A percentile compares a stretch with the other conserved stretches of the same genome.
Evolutionary conservation across 2,113 vertebrate genomes (phyloP).

Genomic region (Corapipo altera): DNA sequence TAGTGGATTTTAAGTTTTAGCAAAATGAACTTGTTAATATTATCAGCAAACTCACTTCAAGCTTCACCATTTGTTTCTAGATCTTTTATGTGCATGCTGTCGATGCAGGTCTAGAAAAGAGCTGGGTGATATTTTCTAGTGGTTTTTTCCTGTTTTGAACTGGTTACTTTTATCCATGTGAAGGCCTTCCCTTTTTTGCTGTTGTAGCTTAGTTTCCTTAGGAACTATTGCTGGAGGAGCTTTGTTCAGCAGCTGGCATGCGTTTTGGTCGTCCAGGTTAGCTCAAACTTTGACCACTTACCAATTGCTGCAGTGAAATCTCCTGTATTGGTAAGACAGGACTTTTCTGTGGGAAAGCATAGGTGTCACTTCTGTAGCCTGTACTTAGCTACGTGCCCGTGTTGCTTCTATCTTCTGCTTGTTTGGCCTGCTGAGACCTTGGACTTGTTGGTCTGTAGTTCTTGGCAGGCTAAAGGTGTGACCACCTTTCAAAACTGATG

Average conservation of each 20-base stretch:
- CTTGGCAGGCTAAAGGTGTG: not conserved
- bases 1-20: not conserved
- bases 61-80: not conserved
- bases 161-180: not conserved
- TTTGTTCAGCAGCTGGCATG: not conserved
- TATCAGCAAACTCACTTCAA: not conserved
- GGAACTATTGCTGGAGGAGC: not conserved
- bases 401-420: not conserved
- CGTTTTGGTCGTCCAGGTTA: not conserved
- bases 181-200: not conserved
- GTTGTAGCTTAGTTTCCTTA: not conserved
- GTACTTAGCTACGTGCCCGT: fast-evolving
- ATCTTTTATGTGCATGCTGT: not conserved
- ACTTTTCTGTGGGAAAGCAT: not conserved
- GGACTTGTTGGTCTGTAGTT: not conserved
- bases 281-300: not conserved
- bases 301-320: not conserved
- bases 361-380: not conserved
- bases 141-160: not conserved
- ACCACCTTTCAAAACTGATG: not conserved
- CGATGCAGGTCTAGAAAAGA: not conserved
- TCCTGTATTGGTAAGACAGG: not conserved
- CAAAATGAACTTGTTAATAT: not conserved
- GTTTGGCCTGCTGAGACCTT: not conserved
- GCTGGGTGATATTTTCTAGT: not conserved